Evolutionary conservation across 2,888 invertebrate species (phyloP).

Genomic region (Cantharis lateralis): DNA sequence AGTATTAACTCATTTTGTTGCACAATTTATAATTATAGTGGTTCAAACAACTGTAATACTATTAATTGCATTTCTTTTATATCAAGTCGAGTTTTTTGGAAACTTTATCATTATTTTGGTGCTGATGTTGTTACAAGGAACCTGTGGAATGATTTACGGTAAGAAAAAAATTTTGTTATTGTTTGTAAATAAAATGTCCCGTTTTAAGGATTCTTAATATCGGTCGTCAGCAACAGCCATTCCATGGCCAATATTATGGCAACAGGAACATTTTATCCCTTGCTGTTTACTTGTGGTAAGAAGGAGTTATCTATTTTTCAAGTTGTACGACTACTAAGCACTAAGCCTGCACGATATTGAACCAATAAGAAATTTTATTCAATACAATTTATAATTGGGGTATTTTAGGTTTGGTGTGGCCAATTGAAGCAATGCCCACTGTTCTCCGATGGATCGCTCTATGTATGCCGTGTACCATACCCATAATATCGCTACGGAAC

Average conservation of each 20-base stretch:
- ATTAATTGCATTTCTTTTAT: constrained; percentile 64
- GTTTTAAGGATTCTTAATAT: constrained; percentile 73
- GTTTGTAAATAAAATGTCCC: neutral
- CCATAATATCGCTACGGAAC: constrained; percentile 75
- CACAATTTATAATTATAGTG: constrained; percentile 75
- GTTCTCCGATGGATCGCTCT: constrained; percentile 46
- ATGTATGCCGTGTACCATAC: constrained; percentile 74
- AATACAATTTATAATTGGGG: neutral
- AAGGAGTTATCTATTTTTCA: constrained; percentile 22
- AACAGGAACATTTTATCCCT: constrained; percentile 88
- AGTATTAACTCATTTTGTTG: constrained; percentile 76
- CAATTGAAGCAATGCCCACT: constrained; percentile 68
- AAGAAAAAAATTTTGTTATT: constrained; percentile 32
- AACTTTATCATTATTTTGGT: constrained; percentile 64
- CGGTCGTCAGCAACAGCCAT: constrained; percentile 77
- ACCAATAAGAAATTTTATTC: no score
- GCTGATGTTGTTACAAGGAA: constrained; percentile 72
- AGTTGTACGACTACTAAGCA: no score
- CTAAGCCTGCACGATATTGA: no score
- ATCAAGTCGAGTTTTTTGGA: constrained; percentile 66
- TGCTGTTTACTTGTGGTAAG: constrained; percentile 84
- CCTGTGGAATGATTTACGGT: constrained; percentile 86
- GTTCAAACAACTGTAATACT: constrained; percentile 70
- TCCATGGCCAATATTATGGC: constrained; percentile 82
- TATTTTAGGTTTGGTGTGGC: constrained; percentile 68